Percentiles rank a stretch among this genome's conserved stretches.
Conservation (phyloP, 2,113 vertebrate species). For the Strigops habroptila region DNA sequence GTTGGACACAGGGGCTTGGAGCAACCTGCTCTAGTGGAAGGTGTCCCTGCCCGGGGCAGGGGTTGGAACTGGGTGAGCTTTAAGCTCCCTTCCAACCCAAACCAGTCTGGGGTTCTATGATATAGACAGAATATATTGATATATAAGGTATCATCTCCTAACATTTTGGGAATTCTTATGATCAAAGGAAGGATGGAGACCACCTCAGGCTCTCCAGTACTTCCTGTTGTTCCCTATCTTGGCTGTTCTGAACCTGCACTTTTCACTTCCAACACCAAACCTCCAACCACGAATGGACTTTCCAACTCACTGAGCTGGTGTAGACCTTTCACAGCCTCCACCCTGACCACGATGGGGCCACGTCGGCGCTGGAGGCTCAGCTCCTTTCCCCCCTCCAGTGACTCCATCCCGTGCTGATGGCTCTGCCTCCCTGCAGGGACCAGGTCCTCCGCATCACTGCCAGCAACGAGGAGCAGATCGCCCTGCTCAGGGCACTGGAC, state of each 20-base stretch:
- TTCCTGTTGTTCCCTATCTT: accelerated
- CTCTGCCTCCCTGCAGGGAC: conserved; percentile 75
- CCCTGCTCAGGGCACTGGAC: conserved; percentile 73
- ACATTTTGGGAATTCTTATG: accelerated
- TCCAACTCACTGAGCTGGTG: accelerated
- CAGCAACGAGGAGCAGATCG: conserved; percentile 71
- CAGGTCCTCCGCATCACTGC: conserved; percentile 85
- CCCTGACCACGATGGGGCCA: neutral
- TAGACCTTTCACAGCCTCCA: neutral
- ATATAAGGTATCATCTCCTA: neutral
- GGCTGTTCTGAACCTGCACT: neutral
- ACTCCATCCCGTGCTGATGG: accelerated
- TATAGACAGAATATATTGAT: accelerated
- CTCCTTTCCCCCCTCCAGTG: neutral
- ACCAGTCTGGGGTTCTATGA: neutral
- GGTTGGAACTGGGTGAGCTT: neutral
- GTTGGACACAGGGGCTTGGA: too few relatives aligned
- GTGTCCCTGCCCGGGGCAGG: neutral
- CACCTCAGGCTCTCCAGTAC: accelerated
- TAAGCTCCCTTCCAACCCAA: neutral
- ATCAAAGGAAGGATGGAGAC: neutral
- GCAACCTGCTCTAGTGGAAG: too few relatives aligned
- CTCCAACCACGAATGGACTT: accelerated
- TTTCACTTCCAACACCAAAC: neutral
- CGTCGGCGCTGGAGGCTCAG: neutral